phyloP scores from a whole-genome alignment of 2,888 invertebrate species.

The Tipula confusa region DNA sequence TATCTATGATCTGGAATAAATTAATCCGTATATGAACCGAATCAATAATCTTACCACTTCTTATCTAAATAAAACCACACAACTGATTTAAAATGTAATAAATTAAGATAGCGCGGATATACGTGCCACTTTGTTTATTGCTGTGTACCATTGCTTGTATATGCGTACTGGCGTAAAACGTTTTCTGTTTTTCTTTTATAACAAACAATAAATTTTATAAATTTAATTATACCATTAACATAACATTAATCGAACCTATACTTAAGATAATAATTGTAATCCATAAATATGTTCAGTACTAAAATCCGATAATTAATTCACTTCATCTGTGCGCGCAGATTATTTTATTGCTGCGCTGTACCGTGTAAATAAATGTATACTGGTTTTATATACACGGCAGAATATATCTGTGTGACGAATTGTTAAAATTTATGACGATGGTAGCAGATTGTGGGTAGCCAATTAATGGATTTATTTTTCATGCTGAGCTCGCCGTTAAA shows the following conservation, averaged over 20 bases:
- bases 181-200: background rate
- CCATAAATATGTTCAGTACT: background rate
- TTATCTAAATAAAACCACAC: background rate
- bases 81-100: background rate
- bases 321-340: background rate
- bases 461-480: no score
- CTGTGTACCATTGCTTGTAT: background rate
- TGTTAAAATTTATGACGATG: no score
- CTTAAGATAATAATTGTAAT: background rate
- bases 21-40: background rate
- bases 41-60: background rate
- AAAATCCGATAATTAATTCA: background rate
- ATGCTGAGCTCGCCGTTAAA: no score
- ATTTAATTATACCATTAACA: constrained; percentile 8
- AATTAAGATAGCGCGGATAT: background rate
- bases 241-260: background rate
- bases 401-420: no score
- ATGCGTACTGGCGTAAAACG: background rate
- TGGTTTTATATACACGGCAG: no score
- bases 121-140: no score
- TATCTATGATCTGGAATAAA: background rate
- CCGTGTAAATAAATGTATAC: background rate
- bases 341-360: background rate
- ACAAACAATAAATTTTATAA: background rate
- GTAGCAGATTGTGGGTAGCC: no score